These are phyloP conservation scores for Lucilia cuprina DNA, from an alignment of 1,140 invertebrate genomes.

Conservation along the genomic window DNA sequence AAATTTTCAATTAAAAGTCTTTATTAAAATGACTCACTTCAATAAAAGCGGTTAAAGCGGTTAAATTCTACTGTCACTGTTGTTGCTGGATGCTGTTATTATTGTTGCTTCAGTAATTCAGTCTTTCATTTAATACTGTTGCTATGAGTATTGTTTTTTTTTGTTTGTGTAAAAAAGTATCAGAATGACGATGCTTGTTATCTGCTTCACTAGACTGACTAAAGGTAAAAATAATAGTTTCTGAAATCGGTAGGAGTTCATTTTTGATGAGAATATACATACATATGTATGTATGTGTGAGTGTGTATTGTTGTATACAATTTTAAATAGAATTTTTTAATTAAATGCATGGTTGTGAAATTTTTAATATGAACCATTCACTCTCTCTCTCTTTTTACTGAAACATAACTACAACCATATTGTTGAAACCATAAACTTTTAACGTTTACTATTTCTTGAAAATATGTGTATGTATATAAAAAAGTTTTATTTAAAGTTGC, in stretches of 20 bases:
- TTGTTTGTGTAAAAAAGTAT: background rate
- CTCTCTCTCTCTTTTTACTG: too few relatives aligned
- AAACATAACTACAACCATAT: too few relatives aligned
- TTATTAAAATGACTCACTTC: constrained; percentile 32
- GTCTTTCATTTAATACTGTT: background rate
- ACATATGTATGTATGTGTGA: background rate
- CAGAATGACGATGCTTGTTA: background rate
- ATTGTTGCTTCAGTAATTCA: background rate
- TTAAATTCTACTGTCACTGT: background rate
- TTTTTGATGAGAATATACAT: background rate
- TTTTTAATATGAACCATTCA: background rate
- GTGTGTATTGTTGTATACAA: background rate
- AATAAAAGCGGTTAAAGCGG: constrained; percentile 25
- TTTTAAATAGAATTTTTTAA: background rate
- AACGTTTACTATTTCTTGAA: too few relatives aligned
- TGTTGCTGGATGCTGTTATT: background rate
- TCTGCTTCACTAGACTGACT: background rate
- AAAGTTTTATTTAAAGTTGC: too few relatives aligned
- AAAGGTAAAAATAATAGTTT: background rate
- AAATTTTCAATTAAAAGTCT: constrained; percentile 34
- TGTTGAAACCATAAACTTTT: too few relatives aligned
- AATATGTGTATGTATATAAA: too few relatives aligned
- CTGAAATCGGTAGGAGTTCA: background rate
- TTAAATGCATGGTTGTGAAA: background rate
- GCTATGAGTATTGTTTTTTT: background rate